Evolutionary conservation across 2,888 invertebrate genomes (phyloP), one percentile per base, ranked within the genome.

Genomic region (Dynastes hyllus): DNA sequence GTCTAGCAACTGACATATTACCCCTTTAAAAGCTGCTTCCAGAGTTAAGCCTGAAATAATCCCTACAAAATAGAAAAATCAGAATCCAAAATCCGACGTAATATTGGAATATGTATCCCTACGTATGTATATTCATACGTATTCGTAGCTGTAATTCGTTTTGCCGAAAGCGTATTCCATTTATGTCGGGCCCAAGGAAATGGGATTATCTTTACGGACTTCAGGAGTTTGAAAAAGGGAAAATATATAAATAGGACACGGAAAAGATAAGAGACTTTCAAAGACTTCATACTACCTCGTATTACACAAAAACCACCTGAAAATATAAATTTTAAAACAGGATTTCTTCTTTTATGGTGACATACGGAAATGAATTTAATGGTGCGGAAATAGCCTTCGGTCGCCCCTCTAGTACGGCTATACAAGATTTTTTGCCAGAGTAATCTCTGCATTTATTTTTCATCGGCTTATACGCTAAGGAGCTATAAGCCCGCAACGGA

Each of bases 161-260:
- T 73, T 61, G 61, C 45, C 40, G 63, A 11, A 75, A 75, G n/a
- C 27, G 45, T 75, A 75, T 75, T 75, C 61, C n/a, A 61, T 75
- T 73, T 61, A 75, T 40, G 63, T 61, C 27, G 73, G 61, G 40
- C 29, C 73, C 73, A 32, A 75, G 63, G 61, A 75, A 75, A 75
- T 50, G 63, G 45, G 73, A 75, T 75, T 75, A 75, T 71, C 73
- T 75, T 58, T 61, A 40, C 63, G 45, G 50, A 61, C 50, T 75
- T 61, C 40, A 22, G 61, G 27, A 61, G 73, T 75, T 75, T 75
- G 61, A 40, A 75, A 61, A 61, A 75, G 27, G 73, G 61, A 45
- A 22, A 29, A 40, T 51, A 58, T 22, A 75, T 40, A 61, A 75
- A 75, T 75, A 75, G 45, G 29, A 73, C 37, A 37, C 55, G 13